These are phyloP conservation scores for Lycaena phlaeas DNA, from an alignment of 2,888 invertebrate genomes.

Conservation along the genomic window DNA sequence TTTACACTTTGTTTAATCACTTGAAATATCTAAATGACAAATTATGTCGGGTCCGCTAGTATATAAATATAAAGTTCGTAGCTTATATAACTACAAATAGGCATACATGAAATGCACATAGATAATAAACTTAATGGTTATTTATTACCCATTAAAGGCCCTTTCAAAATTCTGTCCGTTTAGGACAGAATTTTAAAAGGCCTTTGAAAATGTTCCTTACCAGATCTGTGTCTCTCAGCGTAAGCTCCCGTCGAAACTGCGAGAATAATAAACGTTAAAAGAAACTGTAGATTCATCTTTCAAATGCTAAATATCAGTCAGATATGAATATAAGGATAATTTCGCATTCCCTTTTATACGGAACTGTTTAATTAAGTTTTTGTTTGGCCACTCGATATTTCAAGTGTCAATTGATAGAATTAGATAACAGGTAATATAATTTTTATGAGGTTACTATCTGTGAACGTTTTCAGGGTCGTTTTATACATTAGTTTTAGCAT, in stretches of 20 bases:
- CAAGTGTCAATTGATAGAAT: slow-evolving; percentile 1
- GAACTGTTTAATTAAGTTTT: not conserved
- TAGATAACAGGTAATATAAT: not conserved
- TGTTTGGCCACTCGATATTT: not conserved
- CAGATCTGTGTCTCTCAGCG: not conserved
- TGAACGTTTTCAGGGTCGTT: not conserved
- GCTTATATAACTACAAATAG: too few species aligned
- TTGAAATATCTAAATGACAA: too few species aligned
- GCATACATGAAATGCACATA: too few species aligned
- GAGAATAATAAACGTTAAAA: not conserved
- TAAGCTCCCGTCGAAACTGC: not conserved
- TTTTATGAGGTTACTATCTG: not conserved
- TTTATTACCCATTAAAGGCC: too few species aligned
- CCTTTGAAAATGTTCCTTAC: not conserved
- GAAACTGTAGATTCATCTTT: not conserved
- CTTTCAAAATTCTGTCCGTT: too few species aligned
- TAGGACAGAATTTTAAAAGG: too few species aligned
- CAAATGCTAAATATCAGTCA: not conserved
- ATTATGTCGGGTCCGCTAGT: too few species aligned
- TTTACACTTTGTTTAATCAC: too few species aligned
- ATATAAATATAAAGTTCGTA: too few species aligned
- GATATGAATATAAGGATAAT: not conserved
- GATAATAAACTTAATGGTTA: too few species aligned
- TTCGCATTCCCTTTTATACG: not conserved
- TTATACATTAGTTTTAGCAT: too few species aligned